Base-by-base conservation (phyloP, 2,888 invertebrate species). In the Tridacna crocea region DNA sequence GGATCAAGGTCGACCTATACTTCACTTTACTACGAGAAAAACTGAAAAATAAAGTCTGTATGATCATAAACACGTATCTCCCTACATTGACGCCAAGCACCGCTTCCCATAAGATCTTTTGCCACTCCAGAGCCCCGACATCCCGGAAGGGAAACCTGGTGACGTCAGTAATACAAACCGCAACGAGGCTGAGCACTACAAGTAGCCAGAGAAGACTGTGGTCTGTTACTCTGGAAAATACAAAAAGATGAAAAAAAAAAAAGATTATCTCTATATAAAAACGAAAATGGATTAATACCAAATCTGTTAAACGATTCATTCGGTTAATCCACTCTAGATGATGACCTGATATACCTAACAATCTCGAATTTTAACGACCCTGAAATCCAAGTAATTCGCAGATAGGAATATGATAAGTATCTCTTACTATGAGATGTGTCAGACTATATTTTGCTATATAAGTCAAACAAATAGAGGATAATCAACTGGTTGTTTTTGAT, bases 21-120 rank as follows among this genome's bases (percentile, higher is more conserved):
- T 81, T 74, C 15, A 81, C 74, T 46, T 65, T 80, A 19, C 83
- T 80, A 8, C 77, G 47, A 13, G 81, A 66, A 0, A 74, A 77
- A 22, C 77, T 80, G 0, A 85, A 77, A 47, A 86, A 82, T 19
- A 80, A 48, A 65, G 83, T 83, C 72, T 88, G 87, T 13, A 80
- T 55, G 6, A 87, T 66, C 46, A 82, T 84, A 65, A 88, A 90
- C 12, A 88, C 47, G 70, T 89, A 89, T 55, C 87, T 81, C 10
- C 90, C 90, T 11, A 90, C 84, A 76, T 89, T 90, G 24, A 89
- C 75, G 13, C 85, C 87, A 46, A 90, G 78, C 11, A 88, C 55
- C 0, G 79, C 75, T 27, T 83, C 77, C 12, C 83, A 74, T n/a
- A 88, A 83, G 12, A 75, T 26, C 8, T 70, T 72, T 0, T 82